phyloP scores from a whole-genome alignment of 2,797 vertebrate species.

The Alosa sapidissima region DNA sequence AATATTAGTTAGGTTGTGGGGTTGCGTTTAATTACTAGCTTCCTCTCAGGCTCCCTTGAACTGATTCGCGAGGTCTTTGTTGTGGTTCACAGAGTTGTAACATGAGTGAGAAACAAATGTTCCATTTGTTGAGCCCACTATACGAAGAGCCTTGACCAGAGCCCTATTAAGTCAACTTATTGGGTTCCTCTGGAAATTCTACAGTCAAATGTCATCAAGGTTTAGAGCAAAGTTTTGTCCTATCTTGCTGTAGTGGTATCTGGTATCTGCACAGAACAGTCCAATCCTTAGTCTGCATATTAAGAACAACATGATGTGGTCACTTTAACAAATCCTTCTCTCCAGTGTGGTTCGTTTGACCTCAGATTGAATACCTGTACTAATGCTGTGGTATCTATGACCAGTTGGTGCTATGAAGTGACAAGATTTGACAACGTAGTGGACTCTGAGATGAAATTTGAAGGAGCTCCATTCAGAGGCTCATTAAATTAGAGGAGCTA shows the following conservation, averaged over 20 bases:
- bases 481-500: background rate
- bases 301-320: background rate
- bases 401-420: background rate
- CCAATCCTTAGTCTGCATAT: too few relatives aligned
- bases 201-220: background rate
- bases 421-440: background rate
- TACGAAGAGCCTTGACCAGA: background rate
- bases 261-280: too few relatives aligned
- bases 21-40: conserved; percentile 33
- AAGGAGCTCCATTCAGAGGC: background rate
- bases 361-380: background rate
- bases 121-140: conserved; percentile 57
- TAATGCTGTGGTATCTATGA: background rate
- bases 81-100: conserved; percentile 61
- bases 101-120: conserved; percentile 59
- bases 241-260: background rate
- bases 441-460: background rate
- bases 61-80: conserved; percentile 50
- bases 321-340: background rate
- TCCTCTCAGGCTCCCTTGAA: conserved; percentile 28
- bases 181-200: background rate
- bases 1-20: conserved; percentile 7
- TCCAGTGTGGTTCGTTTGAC: background rate
- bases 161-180: background rate
- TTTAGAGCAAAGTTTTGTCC: background rate